phyloP scores from a whole-genome alignment of 2,888 invertebrate genomes.

The Yponomeuta evonymella region DNA sequence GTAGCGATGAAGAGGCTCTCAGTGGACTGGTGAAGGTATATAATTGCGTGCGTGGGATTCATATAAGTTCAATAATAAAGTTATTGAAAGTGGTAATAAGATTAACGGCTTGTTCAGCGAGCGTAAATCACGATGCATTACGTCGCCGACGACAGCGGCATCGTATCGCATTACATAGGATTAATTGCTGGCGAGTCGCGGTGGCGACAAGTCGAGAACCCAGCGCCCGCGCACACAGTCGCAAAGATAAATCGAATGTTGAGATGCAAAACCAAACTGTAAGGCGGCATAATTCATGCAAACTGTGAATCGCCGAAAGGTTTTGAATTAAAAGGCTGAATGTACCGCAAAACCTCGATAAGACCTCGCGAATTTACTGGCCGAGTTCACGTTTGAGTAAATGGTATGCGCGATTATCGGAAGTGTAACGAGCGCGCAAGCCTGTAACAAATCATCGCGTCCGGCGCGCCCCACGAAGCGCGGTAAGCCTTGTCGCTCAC shows the following conservation, averaged over 20 bases:
- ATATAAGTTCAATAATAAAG: constrained; percentile 62
- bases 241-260: background rate
- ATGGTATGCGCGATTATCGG: constrained; percentile 63
- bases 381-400: constrained; percentile 53
- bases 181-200: constrained; percentile 61
- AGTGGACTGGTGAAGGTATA: constrained; percentile 45
- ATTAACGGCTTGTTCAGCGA: constrained; percentile 66
- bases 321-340: constrained; percentile 36
- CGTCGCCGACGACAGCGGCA: constrained; percentile 66
- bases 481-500: constrained; percentile 60
- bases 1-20: constrained; percentile 43
- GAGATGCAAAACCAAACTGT: background rate
- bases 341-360: constrained; percentile 42
- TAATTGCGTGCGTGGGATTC: constrained; percentile 45
- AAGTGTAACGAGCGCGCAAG: constrained; percentile 52
- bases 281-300: constrained; percentile 9
- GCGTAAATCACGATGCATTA: constrained; percentile 74
- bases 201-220: constrained; percentile 50
- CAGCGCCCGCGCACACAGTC: constrained; percentile 35
- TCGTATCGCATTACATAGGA: constrained; percentile 70
- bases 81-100: constrained; percentile 76
- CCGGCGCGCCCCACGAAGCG: constrained; percentile 34
- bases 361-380: constrained; percentile 49
- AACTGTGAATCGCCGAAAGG: constrained; percentile 16
- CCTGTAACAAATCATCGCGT: constrained; percentile 59